phyloP scores from a whole-genome alignment of 2,888 invertebrate genomes.

The Fragum sueziense region DNA sequence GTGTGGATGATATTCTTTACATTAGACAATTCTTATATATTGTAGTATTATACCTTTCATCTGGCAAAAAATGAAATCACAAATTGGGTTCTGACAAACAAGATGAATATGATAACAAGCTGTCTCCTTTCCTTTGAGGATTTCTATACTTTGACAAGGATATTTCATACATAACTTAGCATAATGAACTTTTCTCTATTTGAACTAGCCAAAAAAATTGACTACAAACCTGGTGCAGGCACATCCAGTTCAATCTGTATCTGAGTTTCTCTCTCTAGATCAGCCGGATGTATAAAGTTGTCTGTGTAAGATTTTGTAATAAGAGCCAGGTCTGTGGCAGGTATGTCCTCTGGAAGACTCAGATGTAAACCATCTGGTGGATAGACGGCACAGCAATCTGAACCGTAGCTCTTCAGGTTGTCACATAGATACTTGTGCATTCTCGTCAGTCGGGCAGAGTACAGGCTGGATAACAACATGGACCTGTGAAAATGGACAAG shows the following conservation, averaged over 20 bases:
- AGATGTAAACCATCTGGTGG: slow-evolving; percentile 74
- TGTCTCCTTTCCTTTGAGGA: too few relatives aligned
- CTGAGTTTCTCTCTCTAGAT: slow-evolving; percentile 60
- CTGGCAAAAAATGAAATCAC: too few relatives aligned
- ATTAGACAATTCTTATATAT: too few relatives aligned
- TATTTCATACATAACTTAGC: too few relatives aligned
- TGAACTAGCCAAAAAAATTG: too few relatives aligned
- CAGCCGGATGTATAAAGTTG: slow-evolving; percentile 64
- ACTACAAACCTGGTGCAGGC: slow-evolving; percentile 32
- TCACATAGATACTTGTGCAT: slow-evolving; percentile 75
- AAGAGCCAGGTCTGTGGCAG: slow-evolving; percentile 61
- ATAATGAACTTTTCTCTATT: too few relatives aligned
- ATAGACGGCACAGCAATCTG: slow-evolving; percentile 75
- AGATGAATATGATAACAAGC: too few relatives aligned
- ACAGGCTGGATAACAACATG: slow-evolving; percentile 69
- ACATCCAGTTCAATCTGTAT: slow-evolving; percentile 50
- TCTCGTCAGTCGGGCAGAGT: slow-evolving; percentile 70
- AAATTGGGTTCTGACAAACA: too few relatives aligned
- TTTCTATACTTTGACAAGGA: too few relatives aligned
- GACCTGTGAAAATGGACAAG: slow-evolving; percentile 43
- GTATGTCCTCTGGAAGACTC: slow-evolving; percentile 38
- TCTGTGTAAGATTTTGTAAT: slow-evolving; percentile 64
- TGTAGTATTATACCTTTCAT: too few relatives aligned
- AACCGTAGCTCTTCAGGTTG: slow-evolving; percentile 72
- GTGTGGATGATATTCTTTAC: too few relatives aligned